Conservation (phyloP, 1,140 invertebrate species). For the Pseudomyrmex gracilis region DNA sequence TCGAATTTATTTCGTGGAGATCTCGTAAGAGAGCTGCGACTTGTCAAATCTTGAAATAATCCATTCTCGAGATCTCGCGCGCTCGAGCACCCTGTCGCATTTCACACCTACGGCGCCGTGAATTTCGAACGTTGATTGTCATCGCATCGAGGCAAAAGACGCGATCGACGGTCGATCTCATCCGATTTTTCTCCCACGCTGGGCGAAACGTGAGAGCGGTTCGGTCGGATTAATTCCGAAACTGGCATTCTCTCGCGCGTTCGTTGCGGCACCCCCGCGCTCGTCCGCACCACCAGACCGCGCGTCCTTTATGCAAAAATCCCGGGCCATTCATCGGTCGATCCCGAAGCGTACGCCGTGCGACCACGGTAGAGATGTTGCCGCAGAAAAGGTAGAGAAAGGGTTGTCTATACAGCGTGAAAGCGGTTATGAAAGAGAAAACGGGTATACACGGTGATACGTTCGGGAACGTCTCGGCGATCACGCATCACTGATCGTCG, state of each 20-base stretch:
- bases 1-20: neutral
- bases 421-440: slow-evolving; percentile 33
- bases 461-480: neutral
- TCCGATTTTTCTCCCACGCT: slow-evolving; percentile 63
- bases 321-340: slow-evolving; percentile 63
- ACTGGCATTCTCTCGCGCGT: slow-evolving; percentile 13
- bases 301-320: slow-evolving; percentile 70
- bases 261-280: neutral
- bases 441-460: slow-evolving; percentile 31
- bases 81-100: neutral
- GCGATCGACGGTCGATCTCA: neutral
- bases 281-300: slow-evolving; percentile 16
- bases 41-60: neutral
- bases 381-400: slow-evolving; percentile 39
- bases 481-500: neutral
- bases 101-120: neutral
- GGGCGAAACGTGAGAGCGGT: slow-evolving; percentile 47
- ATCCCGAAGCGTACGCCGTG: slow-evolving; percentile 22
- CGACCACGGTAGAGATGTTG: slow-evolving; percentile 32
- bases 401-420: slow-evolving; percentile 46
- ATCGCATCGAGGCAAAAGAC: slow-evolving; percentile 19
- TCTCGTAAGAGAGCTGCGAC: neutral
- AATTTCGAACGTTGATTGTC: slow-evolving; percentile 22
- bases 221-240: slow-evolving; percentile 65
- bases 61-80: neutral